Evolutionary conservation across 2,888 invertebrate genomes (phyloP), one percentile per base, ranked within the genome.

Genomic region (Crematogaster levior): DNA sequence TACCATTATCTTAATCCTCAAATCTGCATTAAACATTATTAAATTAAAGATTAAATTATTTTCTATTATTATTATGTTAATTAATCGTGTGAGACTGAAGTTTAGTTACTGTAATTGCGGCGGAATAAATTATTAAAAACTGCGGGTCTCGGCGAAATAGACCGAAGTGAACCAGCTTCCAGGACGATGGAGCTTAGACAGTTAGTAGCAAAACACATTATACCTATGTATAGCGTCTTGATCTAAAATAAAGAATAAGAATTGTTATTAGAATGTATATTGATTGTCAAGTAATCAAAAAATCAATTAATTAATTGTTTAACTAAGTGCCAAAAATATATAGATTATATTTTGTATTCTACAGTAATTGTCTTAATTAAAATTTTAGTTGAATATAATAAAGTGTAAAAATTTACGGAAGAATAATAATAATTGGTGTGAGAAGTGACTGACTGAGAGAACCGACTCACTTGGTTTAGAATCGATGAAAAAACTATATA

Each of bases 71-170:
- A 43, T 53, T 34, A 7, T n/a, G 10, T 51, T 15, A 21, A 63
- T 53, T 53, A 56, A 68, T 34, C 3, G 1, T 21, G 12, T 21
- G 3, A 48, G 10, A 1, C 9, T 75, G 12, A 40, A 60, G 21
- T 2, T 58, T 68, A 40, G 9, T 91, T 88, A 92, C 92, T 91
- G 65, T 91, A 91, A 75, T 75, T 89, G 72, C 91, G 90, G 10
- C 90, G 90, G 74, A 92, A 92, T 53, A 92, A 85, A 2, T 89
- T 75, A 53, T 92, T 89, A 53, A 92, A 92, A 12, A 87, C 82
- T 1, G 85, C 86, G 0, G 92, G 87, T 87, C 89, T 92, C 5
- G 90, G 82, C 30, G 87, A 87, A 12, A 30, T 34, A 21, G 56
- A 70, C 43, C 72, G 77, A 21, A 58, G n/a, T 34, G 85, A 80